These are phyloP conservation scores for Rhombomys opimus DNA, from an alignment of 2,113 vertebrate species.

Conservation along the genomic window DNA sequence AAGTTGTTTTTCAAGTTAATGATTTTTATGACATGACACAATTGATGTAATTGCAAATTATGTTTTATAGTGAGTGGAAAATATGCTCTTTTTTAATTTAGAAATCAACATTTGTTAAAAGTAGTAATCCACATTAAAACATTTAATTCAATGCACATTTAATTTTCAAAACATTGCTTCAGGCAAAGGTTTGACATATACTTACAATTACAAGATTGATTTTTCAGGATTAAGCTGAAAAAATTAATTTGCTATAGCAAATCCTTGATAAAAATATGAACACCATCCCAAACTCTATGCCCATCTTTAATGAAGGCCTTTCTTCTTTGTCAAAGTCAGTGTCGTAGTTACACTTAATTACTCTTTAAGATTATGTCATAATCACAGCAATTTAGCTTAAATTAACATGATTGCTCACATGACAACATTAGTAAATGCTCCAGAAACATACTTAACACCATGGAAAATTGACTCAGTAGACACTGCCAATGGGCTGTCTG, in stretches of 20 bases:
- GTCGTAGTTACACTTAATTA: slow-evolving; percentile 75
- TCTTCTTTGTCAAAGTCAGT: slow-evolving; percentile 65
- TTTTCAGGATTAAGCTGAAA: slow-evolving; percentile 79
- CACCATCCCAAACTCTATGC: slow-evolving; percentile 30
- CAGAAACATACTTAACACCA: background rate
- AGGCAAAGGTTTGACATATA: slow-evolving; percentile 82
- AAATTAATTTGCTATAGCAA: slow-evolving; percentile 83
- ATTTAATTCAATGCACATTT: slow-evolving; percentile 80
- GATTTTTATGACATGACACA: slow-evolving; percentile 75
- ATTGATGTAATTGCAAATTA: slow-evolving; percentile 79
- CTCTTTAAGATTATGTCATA: slow-evolving; percentile 77
- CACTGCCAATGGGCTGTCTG: background rate
- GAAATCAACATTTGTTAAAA: slow-evolving; percentile 84
- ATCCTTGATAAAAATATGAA: slow-evolving; percentile 73
- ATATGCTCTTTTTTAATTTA: slow-evolving; percentile 80
- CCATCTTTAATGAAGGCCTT: slow-evolving; percentile 65
- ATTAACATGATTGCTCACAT: slow-evolving; percentile 43
- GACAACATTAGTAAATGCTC: slow-evolving; percentile 8
- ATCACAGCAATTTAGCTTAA: slow-evolving; percentile 77
- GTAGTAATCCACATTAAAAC: slow-evolving; percentile 79
- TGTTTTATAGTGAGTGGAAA: slow-evolving; percentile 80
- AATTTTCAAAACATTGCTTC: slow-evolving; percentile 84
- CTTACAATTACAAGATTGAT: slow-evolving; percentile 82
- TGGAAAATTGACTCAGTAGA: background rate
- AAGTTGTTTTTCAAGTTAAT: slow-evolving; percentile 76